Evolutionary conservation across 2,797 vertebrate species (phyloP), one percentile per base, ranked within the genome.

Genomic region (Macroramphosus scolopax): DNA sequence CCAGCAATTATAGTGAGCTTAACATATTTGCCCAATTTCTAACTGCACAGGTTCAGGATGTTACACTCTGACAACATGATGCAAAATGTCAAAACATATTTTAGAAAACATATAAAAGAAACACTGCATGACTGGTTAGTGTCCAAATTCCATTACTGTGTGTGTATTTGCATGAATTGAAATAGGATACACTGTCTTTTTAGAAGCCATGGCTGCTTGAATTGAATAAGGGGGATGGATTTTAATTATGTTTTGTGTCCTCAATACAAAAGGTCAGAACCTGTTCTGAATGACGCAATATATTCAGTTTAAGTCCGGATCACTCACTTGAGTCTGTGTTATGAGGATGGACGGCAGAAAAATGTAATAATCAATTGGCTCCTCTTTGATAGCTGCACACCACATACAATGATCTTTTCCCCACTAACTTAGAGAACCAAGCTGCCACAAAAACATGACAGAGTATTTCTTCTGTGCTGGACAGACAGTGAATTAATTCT

Each of bases 371-470:
- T 42, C n/a, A 9, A n/a, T n/a, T n/a, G n/a, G n/a, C n/a, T 39
- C 31, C 30, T 14, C 13, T 16, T 8, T 13, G 16, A 22, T 17
- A 17, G 8, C 18, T 4, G 28, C 22, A 38, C 16, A 60, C n/a
- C 30, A 38, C 24, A n/a, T n/a, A 41, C 24, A 30, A 8, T 13
- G 8, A 48, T 32, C 51, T 35, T 10, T 49, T 12, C 30, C 29
- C 7, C 14, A 29, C 15, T 28, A 57, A 66, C 45, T 45, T 26
- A 41, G 20, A 36, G 38, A 55, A 53, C 68, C 67, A 63, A 87
- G 61, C 85, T 90, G 87, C 83, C 89, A 90, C 55, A 75, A 89
- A 89, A 90, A 90, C 66, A 84, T 88, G 88, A 73, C 86, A 16
- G 40, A 6, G 55, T 54, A 40, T 63, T 69, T 75, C 47, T 76